Conservation (phyloP, 1,140 invertebrate genomes). For the Pseudomyrmex pallidus region DNA sequence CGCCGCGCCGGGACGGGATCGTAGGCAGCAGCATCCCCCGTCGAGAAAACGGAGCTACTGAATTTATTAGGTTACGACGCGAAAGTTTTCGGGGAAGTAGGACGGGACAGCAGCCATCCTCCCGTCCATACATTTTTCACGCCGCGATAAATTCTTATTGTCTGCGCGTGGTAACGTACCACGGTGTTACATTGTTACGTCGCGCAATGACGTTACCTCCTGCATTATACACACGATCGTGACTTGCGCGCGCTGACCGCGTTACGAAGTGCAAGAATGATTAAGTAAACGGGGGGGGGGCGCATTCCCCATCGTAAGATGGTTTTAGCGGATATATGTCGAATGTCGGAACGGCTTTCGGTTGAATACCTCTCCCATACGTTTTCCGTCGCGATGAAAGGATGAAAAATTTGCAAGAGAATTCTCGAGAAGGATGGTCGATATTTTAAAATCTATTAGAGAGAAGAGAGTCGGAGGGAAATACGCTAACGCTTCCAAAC, state of each 20-base stretch:
- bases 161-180: slow-evolving; percentile 15
- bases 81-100: slow-evolving; percentile 28
- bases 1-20: too few relatives aligned
- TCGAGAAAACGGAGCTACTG: slow-evolving; percentile 46
- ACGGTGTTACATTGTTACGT: slow-evolving; percentile 16
- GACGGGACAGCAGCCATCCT: not conserved
- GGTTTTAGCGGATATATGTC: not conserved
- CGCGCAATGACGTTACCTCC: slow-evolving; percentile 1
- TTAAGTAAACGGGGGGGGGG: slow-evolving; percentile 31
- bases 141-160: slow-evolving; percentile 57
- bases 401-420: not conserved
- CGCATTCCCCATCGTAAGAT: not conserved
- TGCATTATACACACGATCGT: slow-evolving; percentile 6
- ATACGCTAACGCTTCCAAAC: too few relatives aligned
- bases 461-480: too few relatives aligned
- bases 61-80: slow-evolving; percentile 49
- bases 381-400: not conserved
- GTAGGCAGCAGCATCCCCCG: slow-evolving; percentile 3
- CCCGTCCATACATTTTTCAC: slow-evolving; percentile 55
- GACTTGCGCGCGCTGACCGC: not conserved
- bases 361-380: not conserved
- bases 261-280: not conserved
- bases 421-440: not conserved
- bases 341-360: not conserved
- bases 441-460: too few relatives aligned